Conservation (phyloP, 2,797 vertebrate species). For the Alectoris magna region DNA sequence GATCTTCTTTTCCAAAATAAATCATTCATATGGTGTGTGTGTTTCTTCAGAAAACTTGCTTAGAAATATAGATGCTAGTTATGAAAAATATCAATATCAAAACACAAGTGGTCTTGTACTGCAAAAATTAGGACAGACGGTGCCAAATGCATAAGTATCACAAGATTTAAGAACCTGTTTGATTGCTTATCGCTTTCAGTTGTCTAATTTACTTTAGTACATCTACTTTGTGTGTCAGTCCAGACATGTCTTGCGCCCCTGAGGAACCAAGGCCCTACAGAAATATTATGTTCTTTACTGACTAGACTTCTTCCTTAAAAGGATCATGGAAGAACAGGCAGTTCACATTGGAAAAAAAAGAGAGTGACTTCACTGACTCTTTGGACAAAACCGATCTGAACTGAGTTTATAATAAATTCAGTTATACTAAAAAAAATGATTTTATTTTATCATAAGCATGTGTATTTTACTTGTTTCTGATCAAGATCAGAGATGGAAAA, state of each 20-base stretch:
- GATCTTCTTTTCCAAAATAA: constrained; percentile 50
- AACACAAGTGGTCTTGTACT: not conserved
- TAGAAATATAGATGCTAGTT: constrained; percentile 6
- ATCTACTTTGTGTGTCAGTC: not conserved
- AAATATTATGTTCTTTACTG: not conserved
- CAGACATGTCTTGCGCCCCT: not conserved
- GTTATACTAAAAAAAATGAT: not conserved
- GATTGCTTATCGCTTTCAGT: not conserved
- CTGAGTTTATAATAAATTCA: constrained; percentile 1
- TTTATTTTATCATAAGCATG: not conserved
- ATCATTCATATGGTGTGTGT: not conserved
- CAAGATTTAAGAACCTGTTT: not conserved
- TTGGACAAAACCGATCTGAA: not conserved
- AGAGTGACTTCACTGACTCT: not conserved
- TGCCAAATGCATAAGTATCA: not conserved
- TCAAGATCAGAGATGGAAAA: constrained; percentile 9
- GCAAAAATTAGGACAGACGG: not conserved
- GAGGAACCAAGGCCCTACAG: not conserved
- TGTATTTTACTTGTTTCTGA: constrained; percentile 5
- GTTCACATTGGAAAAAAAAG: not conserved
- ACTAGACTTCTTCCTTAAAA: not conserved
- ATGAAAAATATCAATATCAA: not conserved
- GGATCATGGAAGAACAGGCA: not conserved
- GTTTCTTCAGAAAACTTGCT: not conserved
- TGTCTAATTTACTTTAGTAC: not conserved